Evolutionary conservation across 2,888 invertebrate genomes (phyloP).

Genomic region (Nipponacmea schrenckii): DNA sequence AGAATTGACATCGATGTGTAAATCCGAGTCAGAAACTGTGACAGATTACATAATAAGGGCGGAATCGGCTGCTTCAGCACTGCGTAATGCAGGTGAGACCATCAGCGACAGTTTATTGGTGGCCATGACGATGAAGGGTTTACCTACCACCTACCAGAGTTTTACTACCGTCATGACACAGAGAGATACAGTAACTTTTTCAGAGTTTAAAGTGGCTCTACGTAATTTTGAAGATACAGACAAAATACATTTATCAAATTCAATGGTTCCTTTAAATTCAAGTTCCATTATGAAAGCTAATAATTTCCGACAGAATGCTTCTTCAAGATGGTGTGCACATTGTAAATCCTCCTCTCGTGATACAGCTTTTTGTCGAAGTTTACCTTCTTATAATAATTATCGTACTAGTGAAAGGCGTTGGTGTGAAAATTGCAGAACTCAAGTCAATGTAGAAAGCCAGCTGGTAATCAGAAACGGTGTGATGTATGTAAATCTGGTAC

Average conservation of each 20-base stretch:
- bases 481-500: neutral
- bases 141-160: conserved; percentile 20
- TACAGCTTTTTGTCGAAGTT: too few species aligned
- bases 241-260: neutral
- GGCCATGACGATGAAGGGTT: conserved; percentile 29
- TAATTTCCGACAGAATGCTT: too few species aligned
- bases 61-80: conserved; percentile 22
- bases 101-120: conserved; percentile 25
- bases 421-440: too few species aligned
- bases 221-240: conserved; percentile 24
- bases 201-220: conserved; percentile 26
- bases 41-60: conserved; percentile 30
- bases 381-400: too few species aligned
- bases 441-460: too few species aligned
- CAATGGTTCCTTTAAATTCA: too few species aligned
- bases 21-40: conserved; percentile 12
- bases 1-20: conserved; percentile 16
- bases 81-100: conserved; percentile 19
- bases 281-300: too few species aligned
- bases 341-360: too few species aligned
- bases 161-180: conserved; percentile 22
- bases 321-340: too few species aligned
- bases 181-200: conserved; percentile 15
- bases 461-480: conserved; percentile 6
- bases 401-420: too few species aligned